Evolutionary conservation across 2,797 vertebrate species (phyloP).

Genomic region (Rhynchonycteris naso): DNA sequence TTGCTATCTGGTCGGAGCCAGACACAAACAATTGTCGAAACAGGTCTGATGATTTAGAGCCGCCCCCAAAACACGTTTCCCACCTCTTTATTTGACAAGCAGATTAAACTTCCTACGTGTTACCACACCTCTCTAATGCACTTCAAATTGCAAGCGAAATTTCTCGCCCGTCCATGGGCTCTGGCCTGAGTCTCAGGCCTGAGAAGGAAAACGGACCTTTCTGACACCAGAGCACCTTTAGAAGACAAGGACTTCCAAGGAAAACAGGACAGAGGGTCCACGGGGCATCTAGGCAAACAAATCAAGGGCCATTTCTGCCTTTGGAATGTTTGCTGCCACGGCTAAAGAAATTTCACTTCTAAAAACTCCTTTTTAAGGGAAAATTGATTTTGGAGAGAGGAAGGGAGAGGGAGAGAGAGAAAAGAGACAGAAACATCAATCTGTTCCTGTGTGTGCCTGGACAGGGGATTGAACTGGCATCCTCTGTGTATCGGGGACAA

Average conservation of each 20-base stretch:
- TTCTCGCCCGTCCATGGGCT: neutral
- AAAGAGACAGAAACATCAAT: too few species aligned
- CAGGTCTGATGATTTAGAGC: neutral
- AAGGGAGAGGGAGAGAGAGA: too few species aligned
- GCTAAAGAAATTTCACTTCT: neutral
- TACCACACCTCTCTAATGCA: neutral
- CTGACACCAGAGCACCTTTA: neutral
- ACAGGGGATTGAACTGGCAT: too few species aligned
- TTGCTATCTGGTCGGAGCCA: neutral
- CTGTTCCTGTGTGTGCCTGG: too few species aligned
- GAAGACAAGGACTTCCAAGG: neutral
- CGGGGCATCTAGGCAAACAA: neutral
- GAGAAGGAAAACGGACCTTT: neutral
- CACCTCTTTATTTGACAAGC: neutral
- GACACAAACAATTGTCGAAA: neutral
- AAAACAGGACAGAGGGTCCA: neutral
- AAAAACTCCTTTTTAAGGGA: neutral
- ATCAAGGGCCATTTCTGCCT: neutral
- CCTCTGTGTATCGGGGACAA: too few species aligned
- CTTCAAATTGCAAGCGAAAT: constrained; percentile 14
- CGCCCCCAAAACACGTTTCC: neutral
- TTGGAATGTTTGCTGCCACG: neutral
- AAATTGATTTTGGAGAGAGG: too few species aligned
- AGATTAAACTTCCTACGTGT: neutral
- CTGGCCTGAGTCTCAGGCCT: neutral